Percentiles rank a stretch among this genome's conserved stretches.
phyloP scores from a whole-genome alignment of 2,888 invertebrate genomes.

The Idaea straminata region DNA sequence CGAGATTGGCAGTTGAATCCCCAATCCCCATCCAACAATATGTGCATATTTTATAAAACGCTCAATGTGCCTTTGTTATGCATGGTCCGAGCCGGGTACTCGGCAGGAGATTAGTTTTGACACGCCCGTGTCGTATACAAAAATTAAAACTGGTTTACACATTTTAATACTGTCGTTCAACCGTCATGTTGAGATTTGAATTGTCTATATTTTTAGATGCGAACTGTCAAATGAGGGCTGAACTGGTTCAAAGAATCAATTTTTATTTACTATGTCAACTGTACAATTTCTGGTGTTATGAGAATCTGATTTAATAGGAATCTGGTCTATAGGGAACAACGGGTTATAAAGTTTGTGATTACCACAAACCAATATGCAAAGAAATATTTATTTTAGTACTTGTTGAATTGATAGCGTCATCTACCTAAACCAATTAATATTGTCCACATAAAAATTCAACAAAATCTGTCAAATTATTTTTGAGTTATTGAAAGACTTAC shows the following conservation, averaged over 20 bases:
- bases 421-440: too few relatives aligned
- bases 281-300: too few relatives aligned
- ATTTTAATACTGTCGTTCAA: background rate
- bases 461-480: too few relatives aligned
- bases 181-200: background rate
- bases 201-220: background rate
- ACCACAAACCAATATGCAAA: too few relatives aligned
- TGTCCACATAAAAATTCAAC: too few relatives aligned
- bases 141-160: background rate
- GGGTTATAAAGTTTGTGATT: too few relatives aligned
- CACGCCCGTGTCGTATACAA: constrained; percentile 24
- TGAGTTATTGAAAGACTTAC: too few relatives aligned
- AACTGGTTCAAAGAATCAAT: background rate
- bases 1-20: constrained; percentile 43
- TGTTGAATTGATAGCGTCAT: too few relatives aligned
- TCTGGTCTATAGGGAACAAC: too few relatives aligned
- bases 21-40: constrained; percentile 57
- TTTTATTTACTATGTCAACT: background rate
- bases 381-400: too few relatives aligned
- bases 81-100: constrained; percentile 45
- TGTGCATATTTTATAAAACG: constrained; percentile 70
- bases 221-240: background rate
- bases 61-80: constrained; percentile 61
- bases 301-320: too few relatives aligned
- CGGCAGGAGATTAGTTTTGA: constrained; percentile 56